Evolutionary conservation across 92 coral and sea anemone genomes (phyloP), one percentile per base, ranked within the genome.

Genomic region (Epizoanthus ramosus): DNA sequence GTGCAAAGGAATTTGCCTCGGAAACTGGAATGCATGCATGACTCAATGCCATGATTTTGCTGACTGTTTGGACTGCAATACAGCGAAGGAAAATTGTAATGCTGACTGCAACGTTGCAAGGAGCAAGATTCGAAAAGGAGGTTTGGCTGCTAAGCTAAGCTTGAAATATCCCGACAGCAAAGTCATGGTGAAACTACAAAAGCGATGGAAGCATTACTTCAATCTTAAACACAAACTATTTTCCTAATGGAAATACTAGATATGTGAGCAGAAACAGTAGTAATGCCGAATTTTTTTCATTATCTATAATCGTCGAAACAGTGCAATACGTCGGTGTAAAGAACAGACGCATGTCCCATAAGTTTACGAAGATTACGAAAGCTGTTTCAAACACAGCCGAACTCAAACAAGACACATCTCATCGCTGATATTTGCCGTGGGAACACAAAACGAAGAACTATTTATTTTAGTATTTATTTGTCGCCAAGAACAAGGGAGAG

Each of bases 21-120:
- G 63, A 15, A 74, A 53, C 24, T 74, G 79, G 79, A 56, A 53
- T 13, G 79, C 79, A 10, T 74, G 79, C n/a, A 2, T 74, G 50
- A 74, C 79, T 6, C 79, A 74, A 28, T 74, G 79, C 39, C 0
- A 1, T 0, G 35, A 19, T 16, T 53, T 18, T 41, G 41, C 8
- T 54, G 79, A 74, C 18, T 74, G 79, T 22, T 53, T n/a, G 16
- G 79, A 57, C 57, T 74, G 79, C 45, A 74, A 74, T 57, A 74
- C 22, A 31, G 61, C 79, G 0, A 22, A 24, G 24, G 33, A 21
- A 3, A 56, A 28, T 16, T 74, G 79, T 23, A 52, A 54, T 21
- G 28, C 7, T 6, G 8, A 8, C 39, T 50, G 61, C 50, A 15
- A 1, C 17, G 31, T 23, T 45, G 79, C 63, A 0, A 56, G 35